Evolutionary conservation across 1,140 invertebrate genomes (phyloP).

Genomic region (Trissolcus basalis): DNA sequence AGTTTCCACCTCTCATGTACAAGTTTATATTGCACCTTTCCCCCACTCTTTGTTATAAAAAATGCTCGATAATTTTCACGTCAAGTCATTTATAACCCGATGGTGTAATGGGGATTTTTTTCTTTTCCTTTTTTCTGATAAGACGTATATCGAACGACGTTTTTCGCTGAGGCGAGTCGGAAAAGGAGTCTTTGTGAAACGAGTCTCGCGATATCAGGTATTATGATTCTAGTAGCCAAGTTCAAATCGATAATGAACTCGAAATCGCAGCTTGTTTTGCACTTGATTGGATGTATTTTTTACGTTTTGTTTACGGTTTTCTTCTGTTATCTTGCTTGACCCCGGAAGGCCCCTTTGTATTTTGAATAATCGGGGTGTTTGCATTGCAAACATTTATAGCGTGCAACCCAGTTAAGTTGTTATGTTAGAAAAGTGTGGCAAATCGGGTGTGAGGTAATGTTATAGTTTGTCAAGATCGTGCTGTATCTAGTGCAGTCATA

Average conservation of each 20-base stretch:
- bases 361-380: constrained; percentile 5
- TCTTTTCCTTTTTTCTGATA: constrained; percentile 1
- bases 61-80: neutral
- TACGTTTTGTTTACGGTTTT: too few relatives aligned
- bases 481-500: constrained; percentile 43
- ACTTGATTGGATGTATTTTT: neutral
- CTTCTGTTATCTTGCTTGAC: too few relatives aligned
- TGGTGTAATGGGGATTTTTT: neutral
- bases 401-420: constrained; percentile 20
- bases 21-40: neutral
- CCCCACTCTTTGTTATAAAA: neutral
- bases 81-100: neutral
- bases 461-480: constrained; percentile 31
- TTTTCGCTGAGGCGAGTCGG: constrained; percentile 8
- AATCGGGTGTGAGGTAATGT: constrained; percentile 37
- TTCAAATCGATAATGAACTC: constrained; percentile 42
- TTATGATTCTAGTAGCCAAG: constrained; percentile 22
- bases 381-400: constrained; percentile 28
- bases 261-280: constrained; percentile 27
- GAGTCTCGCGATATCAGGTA: constrained; percentile 10
- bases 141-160: constrained; percentile 11
- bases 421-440: constrained; percentile 14
- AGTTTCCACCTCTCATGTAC: constrained; percentile 5
- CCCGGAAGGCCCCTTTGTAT: neutral
- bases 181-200: too few relatives aligned